Conservation (phyloP, 2,888 invertebrate species). For the Bibio marci region DNA sequence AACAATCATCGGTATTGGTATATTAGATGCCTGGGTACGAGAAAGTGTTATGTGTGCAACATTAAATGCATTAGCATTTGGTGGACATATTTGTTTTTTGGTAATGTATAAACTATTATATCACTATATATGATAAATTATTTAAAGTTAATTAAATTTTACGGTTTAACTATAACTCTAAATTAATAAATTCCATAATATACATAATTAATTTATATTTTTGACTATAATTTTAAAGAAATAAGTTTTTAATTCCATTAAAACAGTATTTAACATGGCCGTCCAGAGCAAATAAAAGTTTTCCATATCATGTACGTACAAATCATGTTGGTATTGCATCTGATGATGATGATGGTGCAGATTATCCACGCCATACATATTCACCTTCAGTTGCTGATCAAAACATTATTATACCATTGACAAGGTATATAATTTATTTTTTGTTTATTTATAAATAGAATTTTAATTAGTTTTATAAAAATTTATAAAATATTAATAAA, state of each 20-base stretch:
- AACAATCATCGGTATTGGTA: constrained; percentile 57
- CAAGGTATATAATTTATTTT: constrained; percentile 24
- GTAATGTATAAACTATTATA: constrained; percentile 25
- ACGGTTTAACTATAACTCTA: no score
- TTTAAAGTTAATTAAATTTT: background rate
- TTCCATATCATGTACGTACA: constrained; percentile 80
- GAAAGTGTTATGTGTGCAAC: constrained; percentile 59
- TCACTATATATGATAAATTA: background rate
- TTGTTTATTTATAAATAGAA: background rate
- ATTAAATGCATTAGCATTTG: constrained; percentile 42
- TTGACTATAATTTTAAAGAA: no score
- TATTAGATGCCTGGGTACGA: constrained; percentile 65
- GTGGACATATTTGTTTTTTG: constrained; percentile 53
- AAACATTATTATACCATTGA: constrained; percentile 41
- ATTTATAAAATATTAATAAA: no score
- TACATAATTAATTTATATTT: no score
- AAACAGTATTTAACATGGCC: constrained; percentile 62
- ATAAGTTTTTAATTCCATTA: no score
- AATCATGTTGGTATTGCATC: constrained; percentile 62
- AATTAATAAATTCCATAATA: no score
- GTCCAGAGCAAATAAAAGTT: constrained; percentile 70
- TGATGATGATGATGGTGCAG: constrained; percentile 15
- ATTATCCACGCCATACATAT: constrained; percentile 16
- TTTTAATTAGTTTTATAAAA: background rate
- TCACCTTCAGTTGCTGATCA: constrained; percentile 11